Conservation (phyloP, 2,113 vertebrate species). For the Abramis brama region DNA sequence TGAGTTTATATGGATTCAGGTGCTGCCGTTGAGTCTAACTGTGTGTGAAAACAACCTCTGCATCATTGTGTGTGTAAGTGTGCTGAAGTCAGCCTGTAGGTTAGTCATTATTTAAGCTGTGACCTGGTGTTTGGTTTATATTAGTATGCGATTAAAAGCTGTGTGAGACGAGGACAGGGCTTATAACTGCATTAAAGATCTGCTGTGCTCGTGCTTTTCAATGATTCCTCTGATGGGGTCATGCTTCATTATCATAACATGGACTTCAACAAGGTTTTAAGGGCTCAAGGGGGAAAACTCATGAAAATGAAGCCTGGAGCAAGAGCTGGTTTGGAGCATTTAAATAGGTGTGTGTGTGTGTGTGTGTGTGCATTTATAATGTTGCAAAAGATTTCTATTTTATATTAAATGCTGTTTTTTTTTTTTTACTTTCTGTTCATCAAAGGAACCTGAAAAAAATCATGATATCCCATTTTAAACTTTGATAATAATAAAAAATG, state of each 20-base stretch:
- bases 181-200: slow-evolving; percentile 6
- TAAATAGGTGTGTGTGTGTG: neutral
- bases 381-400: neutral
- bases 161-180: neutral
- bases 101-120: slow-evolving; percentile 17
- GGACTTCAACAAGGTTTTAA: neutral
- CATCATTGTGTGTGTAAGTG: neutral
- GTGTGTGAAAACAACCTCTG: neutral
- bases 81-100: neutral
- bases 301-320: neutral
- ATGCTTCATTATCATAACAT: slow-evolving; percentile 1
- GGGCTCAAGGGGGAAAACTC: neutral
- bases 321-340: neutral
- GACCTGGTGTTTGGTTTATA: slow-evolving; percentile 29
- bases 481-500: neutral
- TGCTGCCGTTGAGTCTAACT: too few relatives aligned
- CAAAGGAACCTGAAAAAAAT: neutral
- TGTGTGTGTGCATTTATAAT: neutral
- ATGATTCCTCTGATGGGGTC: neutral
- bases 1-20: neutral
- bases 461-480: neutral
- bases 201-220: neutral
- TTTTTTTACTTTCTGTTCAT: neutral
- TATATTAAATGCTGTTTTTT: neutral
- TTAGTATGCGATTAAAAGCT: slow-evolving; percentile 17